Evolutionary conservation across 35 echinoderm and acorn worm genomes (phyloP).

Genomic region (Strongylocentrotus purpuratus): DNA sequence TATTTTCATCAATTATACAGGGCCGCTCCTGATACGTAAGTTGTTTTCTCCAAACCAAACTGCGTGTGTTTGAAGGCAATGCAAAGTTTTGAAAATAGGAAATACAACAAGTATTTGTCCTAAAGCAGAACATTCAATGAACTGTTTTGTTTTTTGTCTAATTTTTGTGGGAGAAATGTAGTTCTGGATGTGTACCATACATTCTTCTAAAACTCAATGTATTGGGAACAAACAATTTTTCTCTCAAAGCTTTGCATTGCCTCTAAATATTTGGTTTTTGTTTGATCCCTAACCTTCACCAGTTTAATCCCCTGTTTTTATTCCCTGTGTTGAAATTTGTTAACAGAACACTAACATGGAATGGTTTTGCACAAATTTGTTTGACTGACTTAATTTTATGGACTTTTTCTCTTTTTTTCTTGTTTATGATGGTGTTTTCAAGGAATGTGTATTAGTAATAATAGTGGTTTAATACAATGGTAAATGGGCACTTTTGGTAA

Average conservation of each 20-base stretch:
- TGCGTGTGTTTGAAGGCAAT: neutral
- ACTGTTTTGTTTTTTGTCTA: no score
- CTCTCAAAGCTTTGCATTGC: neutral
- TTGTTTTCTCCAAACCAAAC: slow-evolving; percentile 20
- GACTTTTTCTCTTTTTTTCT: neutral
- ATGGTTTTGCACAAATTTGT: neutral
- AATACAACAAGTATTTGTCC: neutral
- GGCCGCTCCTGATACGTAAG: slow-evolving; percentile 34
- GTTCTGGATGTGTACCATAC: no score
- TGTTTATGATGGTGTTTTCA: neutral
- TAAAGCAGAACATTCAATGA: no score
- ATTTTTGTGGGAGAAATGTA: no score
- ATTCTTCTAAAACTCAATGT: no score
- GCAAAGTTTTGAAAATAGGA: neutral
- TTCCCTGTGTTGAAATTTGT: neutral
- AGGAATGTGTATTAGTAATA: neutral
- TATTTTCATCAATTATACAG: slow-evolving; percentile 21
- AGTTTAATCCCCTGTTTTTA: neutral
- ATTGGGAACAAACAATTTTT: neutral
- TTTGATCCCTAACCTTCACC: neutral
- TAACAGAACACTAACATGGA: neutral
- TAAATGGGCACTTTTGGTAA: neutral
- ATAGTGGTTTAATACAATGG: neutral
- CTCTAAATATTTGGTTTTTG: neutral
- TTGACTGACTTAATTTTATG: neutral